phyloP scores from a whole-genome alignment of 2,888 invertebrate species.

The Watsonalla binaria region DNA sequence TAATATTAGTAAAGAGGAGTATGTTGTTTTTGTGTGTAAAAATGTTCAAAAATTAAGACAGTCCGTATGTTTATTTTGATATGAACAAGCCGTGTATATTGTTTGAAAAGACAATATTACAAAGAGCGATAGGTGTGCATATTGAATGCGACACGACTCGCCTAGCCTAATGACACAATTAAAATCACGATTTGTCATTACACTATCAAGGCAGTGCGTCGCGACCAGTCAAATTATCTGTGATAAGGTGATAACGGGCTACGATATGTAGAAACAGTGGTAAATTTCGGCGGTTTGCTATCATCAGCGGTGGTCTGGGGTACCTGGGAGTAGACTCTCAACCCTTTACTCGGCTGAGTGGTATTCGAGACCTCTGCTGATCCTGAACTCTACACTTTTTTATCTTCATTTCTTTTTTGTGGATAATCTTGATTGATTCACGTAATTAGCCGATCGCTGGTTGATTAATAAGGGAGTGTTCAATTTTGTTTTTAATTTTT shows the following conservation, averaged over 20 bases:
- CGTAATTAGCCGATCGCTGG: constrained; percentile 54
- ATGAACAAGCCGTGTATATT: too few relatives aligned
- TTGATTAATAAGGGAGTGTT: constrained; percentile 9
- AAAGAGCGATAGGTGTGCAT: not conserved
- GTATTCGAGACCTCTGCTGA: constrained; percentile 80
- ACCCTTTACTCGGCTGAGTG: constrained; percentile 57
- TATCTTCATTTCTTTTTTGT: constrained; percentile 64
- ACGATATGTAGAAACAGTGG: constrained; percentile 45
- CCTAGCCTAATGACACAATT: constrained; percentile 20
- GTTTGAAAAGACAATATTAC: too few relatives aligned
- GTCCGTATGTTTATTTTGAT: too few relatives aligned
- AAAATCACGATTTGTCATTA: constrained; percentile 21
- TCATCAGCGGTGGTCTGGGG: constrained; percentile 78
- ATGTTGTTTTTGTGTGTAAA: too few relatives aligned
- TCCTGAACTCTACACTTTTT: constrained; percentile 62
- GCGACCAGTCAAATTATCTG: constrained; percentile 46
- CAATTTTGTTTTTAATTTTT: not conserved
- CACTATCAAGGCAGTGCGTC: constrained; percentile 15
- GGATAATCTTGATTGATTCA: constrained; percentile 65
- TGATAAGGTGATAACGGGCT: constrained; percentile 52
- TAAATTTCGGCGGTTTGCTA: constrained; percentile 51
- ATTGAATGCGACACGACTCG: not conserved
- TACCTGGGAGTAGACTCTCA: constrained; percentile 54
- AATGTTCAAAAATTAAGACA: too few relatives aligned
- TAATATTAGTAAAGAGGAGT: too few relatives aligned